phyloP scores from a whole-genome alignment of 2,113 vertebrate genomes.

The Lepus timidus region DNA sequence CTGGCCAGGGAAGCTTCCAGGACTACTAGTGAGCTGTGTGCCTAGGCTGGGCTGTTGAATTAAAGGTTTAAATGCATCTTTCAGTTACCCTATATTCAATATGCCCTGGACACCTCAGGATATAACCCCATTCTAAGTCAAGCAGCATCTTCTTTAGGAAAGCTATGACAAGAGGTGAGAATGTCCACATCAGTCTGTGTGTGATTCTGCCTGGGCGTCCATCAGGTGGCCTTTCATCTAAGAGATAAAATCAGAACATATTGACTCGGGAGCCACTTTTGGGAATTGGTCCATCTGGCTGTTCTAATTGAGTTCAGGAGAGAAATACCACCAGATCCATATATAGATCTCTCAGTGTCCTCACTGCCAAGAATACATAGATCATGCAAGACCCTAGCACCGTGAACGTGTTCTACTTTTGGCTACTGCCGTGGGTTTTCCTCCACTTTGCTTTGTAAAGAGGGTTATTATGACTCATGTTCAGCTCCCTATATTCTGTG shows the following conservation, averaged over 20 bases:
- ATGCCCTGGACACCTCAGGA: not conserved
- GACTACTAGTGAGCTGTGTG: not conserved
- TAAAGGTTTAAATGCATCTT: not conserved
- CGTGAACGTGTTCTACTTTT: not conserved
- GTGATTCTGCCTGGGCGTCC: not conserved
- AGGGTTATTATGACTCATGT: not conserved
- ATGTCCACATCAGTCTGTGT: not conserved
- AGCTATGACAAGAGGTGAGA: not conserved
- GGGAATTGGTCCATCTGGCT: slow-evolving; percentile 12
- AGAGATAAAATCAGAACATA: not conserved
- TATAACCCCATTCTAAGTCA: not conserved
- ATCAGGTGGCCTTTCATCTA: slow-evolving; percentile 15
- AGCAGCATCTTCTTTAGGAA: not conserved
- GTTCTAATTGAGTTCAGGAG: slow-evolving; percentile 19
- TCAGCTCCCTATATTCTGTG: not conserved
- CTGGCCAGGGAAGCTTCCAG: not conserved
- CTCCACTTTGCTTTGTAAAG: not conserved
- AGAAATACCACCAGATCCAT: not conserved
- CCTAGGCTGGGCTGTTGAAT: too few species aligned
- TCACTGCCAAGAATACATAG: not conserved
- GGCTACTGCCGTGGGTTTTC: not conserved
- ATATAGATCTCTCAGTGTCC: not conserved
- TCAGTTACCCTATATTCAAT: not conserved
- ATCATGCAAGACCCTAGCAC: not conserved
- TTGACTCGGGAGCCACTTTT: not conserved